phyloP scores from a whole-genome alignment of 23 tunicate species.

The Trididemnum miniatum region DNA sequence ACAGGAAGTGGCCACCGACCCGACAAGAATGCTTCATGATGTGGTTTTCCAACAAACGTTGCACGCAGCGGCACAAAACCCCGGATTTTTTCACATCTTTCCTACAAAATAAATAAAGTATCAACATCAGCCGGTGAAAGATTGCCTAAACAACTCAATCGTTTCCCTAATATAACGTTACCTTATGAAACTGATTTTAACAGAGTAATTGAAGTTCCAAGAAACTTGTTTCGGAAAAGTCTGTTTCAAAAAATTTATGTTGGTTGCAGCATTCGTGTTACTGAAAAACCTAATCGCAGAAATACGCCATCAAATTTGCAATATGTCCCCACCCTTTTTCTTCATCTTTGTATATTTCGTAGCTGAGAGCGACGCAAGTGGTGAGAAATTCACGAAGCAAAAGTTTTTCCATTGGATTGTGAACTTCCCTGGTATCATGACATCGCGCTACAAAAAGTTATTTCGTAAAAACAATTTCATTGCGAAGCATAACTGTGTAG shows the following conservation, averaged over 20 bases:
- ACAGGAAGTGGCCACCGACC: conserved; percentile 82
- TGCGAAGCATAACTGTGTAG: too few species aligned
- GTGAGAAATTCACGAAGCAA: conserved; percentile 85
- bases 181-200: too few species aligned
- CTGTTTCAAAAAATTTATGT: too few species aligned
- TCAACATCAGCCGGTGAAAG: too few species aligned
- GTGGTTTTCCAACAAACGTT: conserved; percentile 52
- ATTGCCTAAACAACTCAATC: too few species aligned
- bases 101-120: neutral
- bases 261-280: too few species aligned
- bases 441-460: conserved; percentile 47
- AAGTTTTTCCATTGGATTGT: conserved; percentile 92
- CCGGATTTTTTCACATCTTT: conserved; percentile 6
- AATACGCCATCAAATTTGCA: too few species aligned
- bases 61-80: conserved; percentile 57
- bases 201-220: too few species aligned
- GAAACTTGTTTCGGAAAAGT: too few species aligned
- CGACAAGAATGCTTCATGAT: conserved; percentile 70
- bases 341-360: conserved; percentile 62
- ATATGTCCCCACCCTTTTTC: conserved; percentile 12
- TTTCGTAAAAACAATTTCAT: too few species aligned
- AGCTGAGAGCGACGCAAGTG: conserved; percentile 64
- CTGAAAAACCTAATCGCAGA: too few species aligned
- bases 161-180: too few species aligned
- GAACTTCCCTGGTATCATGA: conserved; percentile 65